Conservation (phyloP, 2,888 invertebrate genomes). For the Leptinotarsa peninsularis region DNA sequence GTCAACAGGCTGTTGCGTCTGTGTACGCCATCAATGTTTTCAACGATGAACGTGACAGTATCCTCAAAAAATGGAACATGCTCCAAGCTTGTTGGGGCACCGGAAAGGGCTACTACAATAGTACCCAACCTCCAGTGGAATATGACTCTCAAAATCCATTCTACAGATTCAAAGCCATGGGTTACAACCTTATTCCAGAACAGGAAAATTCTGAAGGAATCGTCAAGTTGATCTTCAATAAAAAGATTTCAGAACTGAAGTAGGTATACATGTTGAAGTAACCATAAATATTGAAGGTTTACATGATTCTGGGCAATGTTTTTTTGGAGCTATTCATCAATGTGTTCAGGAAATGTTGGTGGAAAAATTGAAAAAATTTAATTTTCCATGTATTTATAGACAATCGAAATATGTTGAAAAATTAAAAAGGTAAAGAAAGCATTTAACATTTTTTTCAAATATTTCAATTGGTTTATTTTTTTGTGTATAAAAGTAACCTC, state of each 20-base stretch:
- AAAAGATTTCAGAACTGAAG: conserved; percentile 67
- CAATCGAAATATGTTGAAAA: no score
- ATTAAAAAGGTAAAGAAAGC: no score
- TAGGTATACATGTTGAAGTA: not conserved
- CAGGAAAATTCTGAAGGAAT: conserved; percentile 92
- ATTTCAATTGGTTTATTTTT: no score
- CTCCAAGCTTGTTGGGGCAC: conserved; percentile 91
- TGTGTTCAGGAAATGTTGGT: no score
- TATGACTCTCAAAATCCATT: conserved; percentile 91
- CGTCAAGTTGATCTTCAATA: conserved; percentile 86
- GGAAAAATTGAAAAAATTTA: no score
- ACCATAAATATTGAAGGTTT: not conserved
- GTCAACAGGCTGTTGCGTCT: conserved; percentile 67
- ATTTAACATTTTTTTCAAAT: no score
- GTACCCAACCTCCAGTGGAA: conserved; percentile 82
- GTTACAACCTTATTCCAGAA: conserved; percentile 88
- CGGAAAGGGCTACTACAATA: conserved; percentile 85
- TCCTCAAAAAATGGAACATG: conserved; percentile 94
- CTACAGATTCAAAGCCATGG: conserved; percentile 94
- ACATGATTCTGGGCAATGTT: no score
- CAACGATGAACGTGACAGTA: conserved; percentile 94
- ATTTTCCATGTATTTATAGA: no score
- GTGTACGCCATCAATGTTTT: conserved; percentile 75
- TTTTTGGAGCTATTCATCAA: no score
- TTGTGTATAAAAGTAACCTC: no score